phyloP scores from a whole-genome alignment of 92 coral and sea anemone genomes.

The Parazoanthus atlanticus region DNA sequence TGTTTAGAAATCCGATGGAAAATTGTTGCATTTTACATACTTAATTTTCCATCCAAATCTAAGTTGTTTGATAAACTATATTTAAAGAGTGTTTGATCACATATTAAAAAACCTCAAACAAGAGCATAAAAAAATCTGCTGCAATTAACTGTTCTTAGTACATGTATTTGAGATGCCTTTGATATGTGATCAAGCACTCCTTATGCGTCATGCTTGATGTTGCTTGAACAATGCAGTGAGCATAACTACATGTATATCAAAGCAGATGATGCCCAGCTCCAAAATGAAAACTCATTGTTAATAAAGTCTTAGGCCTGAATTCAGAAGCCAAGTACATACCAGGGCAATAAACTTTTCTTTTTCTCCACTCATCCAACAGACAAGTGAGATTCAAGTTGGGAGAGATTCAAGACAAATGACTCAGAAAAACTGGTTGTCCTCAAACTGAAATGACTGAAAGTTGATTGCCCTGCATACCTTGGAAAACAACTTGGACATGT shows the following conservation, averaged over 20 bases:
- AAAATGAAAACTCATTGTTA: not conserved
- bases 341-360: too few relatives aligned
- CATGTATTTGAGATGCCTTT: not conserved
- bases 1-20: slow-evolving; percentile 16
- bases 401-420: too few relatives aligned
- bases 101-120: slow-evolving; percentile 2
- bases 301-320: not conserved
- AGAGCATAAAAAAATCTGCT: not conserved
- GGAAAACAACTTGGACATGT: too few relatives aligned
- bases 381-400: too few relatives aligned
- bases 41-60: not conserved
- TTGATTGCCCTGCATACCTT: too few relatives aligned
- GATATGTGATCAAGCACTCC: not conserved
- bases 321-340: too few relatives aligned
- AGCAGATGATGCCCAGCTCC: not conserved
- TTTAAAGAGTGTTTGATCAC: not conserved
- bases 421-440: too few relatives aligned
- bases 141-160: not conserved
- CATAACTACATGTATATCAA: not conserved
- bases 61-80: not conserved
- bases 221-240: not conserved
- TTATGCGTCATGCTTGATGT: not conserved
- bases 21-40: not conserved
- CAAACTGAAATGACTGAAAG: too few relatives aligned
- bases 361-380: too few relatives aligned